A percentile compares a stretch with the other conserved stretches of the same genome.
Evolutionary conservation across 2,888 invertebrate species (phyloP).

Genomic region (Drosophila pseudotalamancana): DNA sequence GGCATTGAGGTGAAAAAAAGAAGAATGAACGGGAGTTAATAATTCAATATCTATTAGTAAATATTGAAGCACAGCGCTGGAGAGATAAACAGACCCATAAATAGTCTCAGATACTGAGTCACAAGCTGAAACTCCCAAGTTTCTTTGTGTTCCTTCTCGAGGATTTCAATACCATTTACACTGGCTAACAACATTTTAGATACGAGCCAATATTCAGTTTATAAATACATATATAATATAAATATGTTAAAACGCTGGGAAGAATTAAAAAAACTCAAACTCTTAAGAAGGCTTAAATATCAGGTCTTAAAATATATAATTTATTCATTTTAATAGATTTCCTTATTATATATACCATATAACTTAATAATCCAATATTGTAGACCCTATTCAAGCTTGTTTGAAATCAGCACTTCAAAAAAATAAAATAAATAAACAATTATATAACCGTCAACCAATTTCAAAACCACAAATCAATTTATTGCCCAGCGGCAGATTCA

Average conservation of each 20-base stretch:
- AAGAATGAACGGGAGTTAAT: constrained; percentile 15
- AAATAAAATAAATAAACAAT: background rate
- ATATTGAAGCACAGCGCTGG: constrained; percentile 6
- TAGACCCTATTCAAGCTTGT: background rate
- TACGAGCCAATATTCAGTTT: too few species aligned
- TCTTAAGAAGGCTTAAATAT: too few species aligned
- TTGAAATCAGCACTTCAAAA: too few species aligned
- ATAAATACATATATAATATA: too few species aligned
- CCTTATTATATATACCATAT: background rate
- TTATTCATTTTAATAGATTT: too few species aligned
- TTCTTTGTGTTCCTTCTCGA: constrained; percentile 14
- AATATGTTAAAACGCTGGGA: too few species aligned
- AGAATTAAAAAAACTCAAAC: too few species aligned
- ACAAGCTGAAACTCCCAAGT: background rate
- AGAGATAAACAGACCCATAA: constrained; percentile 1
- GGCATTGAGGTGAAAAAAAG: background rate
- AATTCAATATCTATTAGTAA: constrained; percentile 18
- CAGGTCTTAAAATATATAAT: too few species aligned
- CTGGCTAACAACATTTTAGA: background rate
- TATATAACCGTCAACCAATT: background rate
- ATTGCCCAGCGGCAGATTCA: constrained; percentile 40
- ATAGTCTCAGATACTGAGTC: background rate
- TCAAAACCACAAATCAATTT: constrained; percentile 29
- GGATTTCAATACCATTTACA: background rate
- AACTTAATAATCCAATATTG: background rate